These are phyloP conservation scores for Micromussa lordhowensis DNA, from an alignment of 92 coral and sea anemone genomes.

Conservation along the genomic window DNA sequence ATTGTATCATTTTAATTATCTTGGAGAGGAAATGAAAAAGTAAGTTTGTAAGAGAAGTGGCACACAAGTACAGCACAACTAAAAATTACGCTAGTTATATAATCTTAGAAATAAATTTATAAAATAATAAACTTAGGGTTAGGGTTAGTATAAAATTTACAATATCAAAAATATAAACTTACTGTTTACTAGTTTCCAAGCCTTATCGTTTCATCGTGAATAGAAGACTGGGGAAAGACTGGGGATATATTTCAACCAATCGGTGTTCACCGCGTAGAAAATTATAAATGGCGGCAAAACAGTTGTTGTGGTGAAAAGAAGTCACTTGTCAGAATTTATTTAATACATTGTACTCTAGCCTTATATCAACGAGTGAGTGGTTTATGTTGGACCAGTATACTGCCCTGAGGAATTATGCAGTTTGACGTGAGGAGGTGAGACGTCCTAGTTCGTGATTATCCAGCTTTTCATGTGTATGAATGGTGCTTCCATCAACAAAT, in stretches of 20 bases:
- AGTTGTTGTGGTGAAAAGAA: conserved; percentile 1
- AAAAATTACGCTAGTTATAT: too few species aligned
- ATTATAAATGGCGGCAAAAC: conserved; percentile 67
- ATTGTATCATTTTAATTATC: too few species aligned
- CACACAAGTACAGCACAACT: too few species aligned
- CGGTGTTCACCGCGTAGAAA: conserved; percentile 65
- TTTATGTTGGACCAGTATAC: not conserved
- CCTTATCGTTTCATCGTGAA: not conserved
- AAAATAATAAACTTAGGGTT: too few species aligned
- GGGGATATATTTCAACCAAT: conserved; percentile 43
- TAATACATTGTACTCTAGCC: not conserved
- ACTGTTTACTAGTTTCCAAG: conserved; percentile 6
- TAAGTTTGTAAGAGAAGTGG: too few species aligned
- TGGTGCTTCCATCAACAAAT: too few species aligned
- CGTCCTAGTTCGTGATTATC: not conserved
- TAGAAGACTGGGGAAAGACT: not conserved
- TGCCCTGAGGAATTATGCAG: conserved; percentile 67
- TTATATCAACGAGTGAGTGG: not conserved
- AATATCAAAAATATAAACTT: too few species aligned
- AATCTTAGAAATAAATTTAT: too few species aligned
- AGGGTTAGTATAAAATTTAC: too few species aligned
- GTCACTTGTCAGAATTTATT: not conserved
- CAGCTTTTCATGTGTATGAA: not conserved
- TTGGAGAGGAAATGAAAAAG: too few species aligned
- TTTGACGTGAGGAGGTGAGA: conserved; percentile 88